Evolutionary conservation across 2,888 invertebrate genomes (phyloP).

Genomic region (Mythimna loreyi): DNA sequence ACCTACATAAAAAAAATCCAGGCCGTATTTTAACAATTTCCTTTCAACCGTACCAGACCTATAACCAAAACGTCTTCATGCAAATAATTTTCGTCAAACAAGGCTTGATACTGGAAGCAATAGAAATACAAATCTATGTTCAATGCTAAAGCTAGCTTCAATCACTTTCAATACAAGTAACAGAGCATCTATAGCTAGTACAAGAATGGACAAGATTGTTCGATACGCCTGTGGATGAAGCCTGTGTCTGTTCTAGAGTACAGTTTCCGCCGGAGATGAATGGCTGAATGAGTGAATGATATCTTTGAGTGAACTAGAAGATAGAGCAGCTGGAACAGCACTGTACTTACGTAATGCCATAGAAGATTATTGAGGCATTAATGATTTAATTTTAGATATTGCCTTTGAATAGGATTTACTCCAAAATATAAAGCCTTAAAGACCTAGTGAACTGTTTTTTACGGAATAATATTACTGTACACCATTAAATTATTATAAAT

Average conservation of each 20-base stretch:
- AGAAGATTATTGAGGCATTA: slow-evolving; percentile 18
- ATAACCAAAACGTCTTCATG: neutral
- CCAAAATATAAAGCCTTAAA: neutral
- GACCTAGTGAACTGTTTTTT: neutral
- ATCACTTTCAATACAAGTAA: slow-evolving; percentile 12
- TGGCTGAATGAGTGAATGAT: slow-evolving; percentile 54
- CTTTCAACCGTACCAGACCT: neutral
- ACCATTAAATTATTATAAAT: too few relatives aligned
- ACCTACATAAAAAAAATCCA: neutral
- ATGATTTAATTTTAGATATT: slow-evolving; percentile 24
- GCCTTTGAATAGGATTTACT: neutral
- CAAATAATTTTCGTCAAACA: slow-evolving; percentile 6
- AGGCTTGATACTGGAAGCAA: neutral
- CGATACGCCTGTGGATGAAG: slow-evolving; percentile 47
- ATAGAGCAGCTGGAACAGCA: slow-evolving; percentile 17
- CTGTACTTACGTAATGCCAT: slow-evolving; percentile 9
- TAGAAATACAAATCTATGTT: slow-evolving; percentile 7
- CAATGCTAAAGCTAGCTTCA: neutral
- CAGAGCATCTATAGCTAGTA: neutral
- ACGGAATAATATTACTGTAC: too few relatives aligned
- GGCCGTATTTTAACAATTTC: neutral
- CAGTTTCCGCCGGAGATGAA: slow-evolving; percentile 58
- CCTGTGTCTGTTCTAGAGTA: slow-evolving; percentile 41
- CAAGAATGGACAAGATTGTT: slow-evolving; percentile 45
- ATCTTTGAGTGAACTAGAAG: slow-evolving; percentile 48